Evolutionary conservation across 1,140 invertebrate species (phyloP).

Genomic region (Drosophila ananassae): DNA sequence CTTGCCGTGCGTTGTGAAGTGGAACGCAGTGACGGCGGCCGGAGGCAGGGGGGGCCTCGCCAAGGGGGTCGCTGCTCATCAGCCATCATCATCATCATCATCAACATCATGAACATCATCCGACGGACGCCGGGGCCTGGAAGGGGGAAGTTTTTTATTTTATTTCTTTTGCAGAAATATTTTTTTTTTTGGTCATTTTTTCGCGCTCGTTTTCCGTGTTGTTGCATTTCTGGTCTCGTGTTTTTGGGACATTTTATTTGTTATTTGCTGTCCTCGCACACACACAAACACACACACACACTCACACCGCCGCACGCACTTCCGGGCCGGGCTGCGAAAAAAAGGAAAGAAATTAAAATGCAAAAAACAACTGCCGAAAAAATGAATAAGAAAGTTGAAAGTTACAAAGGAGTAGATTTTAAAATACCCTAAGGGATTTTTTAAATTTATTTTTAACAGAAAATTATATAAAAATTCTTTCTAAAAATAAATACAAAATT

Average conservation of each 20-base stretch:
- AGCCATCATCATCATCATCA: constrained; percentile 55
- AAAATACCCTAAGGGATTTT: constrained; percentile 10
- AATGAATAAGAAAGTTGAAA: not conserved
- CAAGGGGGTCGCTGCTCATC: constrained; percentile 44
- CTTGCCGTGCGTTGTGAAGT: constrained; percentile 73
- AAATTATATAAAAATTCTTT: not conserved
- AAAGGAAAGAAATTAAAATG: constrained; percentile 2
- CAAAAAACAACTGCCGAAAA: constrained; percentile 24
- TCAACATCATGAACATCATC: constrained; percentile 48
- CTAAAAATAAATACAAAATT: not conserved
- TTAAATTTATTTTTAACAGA: not conserved
- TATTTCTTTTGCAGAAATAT: not conserved
- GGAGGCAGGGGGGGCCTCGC: not conserved
- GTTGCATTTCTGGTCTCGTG: constrained; percentile 37
- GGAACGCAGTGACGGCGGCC: constrained; percentile 46
- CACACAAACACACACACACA: constrained; percentile 8
- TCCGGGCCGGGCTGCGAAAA: constrained; percentile 62
- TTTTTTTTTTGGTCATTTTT: constrained; percentile 47
- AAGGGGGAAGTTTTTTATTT: constrained; percentile 16
- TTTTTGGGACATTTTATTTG: constrained; percentile 74
- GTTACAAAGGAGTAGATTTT: not conserved
- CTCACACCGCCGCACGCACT: constrained; percentile 60
- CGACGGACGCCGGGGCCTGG: not conserved
- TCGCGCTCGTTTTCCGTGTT: constrained; percentile 58
- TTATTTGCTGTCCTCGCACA: constrained; percentile 35